These are phyloP conservation scores for Nemotelus pantherinus DNA, from an alignment of 2,888 invertebrate genomes.

Conservation along the genomic window DNA sequence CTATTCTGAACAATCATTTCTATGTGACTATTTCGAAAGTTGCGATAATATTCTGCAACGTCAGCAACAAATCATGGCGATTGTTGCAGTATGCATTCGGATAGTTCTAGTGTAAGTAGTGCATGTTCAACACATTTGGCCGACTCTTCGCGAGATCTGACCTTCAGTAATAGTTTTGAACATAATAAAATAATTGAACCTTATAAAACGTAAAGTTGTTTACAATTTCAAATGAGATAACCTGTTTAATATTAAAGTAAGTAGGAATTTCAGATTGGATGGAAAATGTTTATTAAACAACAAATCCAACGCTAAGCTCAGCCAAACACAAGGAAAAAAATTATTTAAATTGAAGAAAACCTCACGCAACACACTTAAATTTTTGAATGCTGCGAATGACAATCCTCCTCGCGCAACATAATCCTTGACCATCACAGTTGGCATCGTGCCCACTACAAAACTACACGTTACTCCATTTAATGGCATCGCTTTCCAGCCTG, in stretches of 20 bases:
- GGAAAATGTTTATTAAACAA: too few species aligned
- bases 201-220: too few species aligned
- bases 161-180: neutral
- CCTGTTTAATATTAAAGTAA: too few species aligned
- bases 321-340: too few species aligned
- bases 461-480: conserved; percentile 4
- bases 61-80: conserved; percentile 21
- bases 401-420: neutral
- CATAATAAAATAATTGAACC: too few species aligned
- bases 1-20: conserved; percentile 61
- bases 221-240: too few species aligned
- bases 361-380: too few species aligned
- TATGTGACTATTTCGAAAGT: conserved; percentile 57
- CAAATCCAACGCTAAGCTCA: too few species aligned
- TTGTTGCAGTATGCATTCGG: conserved; percentile 29
- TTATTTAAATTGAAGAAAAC: too few species aligned
- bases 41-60: conserved; percentile 19
- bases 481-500: neutral
- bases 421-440: neutral
- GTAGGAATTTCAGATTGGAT: too few species aligned
- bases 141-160: conserved; percentile 29
- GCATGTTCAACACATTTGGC: conserved; percentile 23
- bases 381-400: too few species aligned
- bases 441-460: conserved; percentile 8
- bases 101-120: conserved; percentile 38